Conservation (phyloP, 2,797 vertebrate genomes). For the Leptodactylus fallax region DNA sequence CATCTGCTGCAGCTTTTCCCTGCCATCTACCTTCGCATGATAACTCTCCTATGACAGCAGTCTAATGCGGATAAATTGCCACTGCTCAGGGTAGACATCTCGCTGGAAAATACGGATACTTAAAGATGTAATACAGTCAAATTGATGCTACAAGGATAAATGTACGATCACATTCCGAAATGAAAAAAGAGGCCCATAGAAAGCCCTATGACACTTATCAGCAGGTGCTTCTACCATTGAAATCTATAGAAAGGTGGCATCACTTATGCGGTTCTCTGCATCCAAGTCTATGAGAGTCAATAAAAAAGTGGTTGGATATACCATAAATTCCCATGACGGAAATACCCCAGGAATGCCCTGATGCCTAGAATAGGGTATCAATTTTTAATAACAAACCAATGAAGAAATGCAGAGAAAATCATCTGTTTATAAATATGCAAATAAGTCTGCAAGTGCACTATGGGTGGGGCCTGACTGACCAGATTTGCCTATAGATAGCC, state of each 20-base stretch:
- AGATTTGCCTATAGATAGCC: too few relatives aligned
- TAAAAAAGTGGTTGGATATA: background rate
- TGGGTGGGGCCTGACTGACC: too few relatives aligned
- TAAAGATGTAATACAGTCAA: background rate
- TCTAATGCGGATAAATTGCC: background rate
- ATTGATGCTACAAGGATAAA: background rate
- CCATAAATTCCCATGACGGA: too few relatives aligned
- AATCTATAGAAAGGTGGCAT: background rate
- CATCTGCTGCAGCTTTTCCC: background rate
- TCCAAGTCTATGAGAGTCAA: too few relatives aligned
- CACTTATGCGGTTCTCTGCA: background rate
- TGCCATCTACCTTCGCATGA: background rate
- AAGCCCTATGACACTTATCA: background rate
- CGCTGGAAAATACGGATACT: background rate
- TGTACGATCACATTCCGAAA: background rate
- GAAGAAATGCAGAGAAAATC: too few relatives aligned
- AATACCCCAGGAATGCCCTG: too few relatives aligned
- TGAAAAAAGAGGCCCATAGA: background rate
- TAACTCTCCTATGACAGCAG: background rate
- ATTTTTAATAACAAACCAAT: too few relatives aligned
- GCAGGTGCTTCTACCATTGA: too few relatives aligned
- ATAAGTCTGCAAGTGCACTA: too few relatives aligned
- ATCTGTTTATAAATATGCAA: too few relatives aligned
- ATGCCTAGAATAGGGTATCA: too few relatives aligned
- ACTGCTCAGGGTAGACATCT: background rate